phyloP scores from a whole-genome alignment of 1,140 invertebrate genomes.

The Drosophila ananassae region DNA sequence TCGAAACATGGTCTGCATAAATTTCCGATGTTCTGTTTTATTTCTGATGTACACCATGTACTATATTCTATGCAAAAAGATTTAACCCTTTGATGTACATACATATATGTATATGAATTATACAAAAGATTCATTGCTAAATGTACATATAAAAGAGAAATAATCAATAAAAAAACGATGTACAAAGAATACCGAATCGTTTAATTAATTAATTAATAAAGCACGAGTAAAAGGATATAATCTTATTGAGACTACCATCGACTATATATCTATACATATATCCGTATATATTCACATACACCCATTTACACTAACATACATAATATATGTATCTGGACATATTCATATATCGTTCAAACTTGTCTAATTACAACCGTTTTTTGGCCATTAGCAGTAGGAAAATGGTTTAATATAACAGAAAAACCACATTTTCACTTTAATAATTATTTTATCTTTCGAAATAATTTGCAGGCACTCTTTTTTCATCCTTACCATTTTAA shows the following conservation, averaged over 20 bases:
- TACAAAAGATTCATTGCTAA: background rate
- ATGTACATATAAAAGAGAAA: background rate
- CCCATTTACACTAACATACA: constrained; percentile 21
- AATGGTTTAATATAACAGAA: background rate
- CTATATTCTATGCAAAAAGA: background rate
- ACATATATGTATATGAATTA: background rate
- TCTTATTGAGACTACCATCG: background rate
- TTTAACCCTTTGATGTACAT: background rate
- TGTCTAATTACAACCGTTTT: background rate
- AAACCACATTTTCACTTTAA: background rate
- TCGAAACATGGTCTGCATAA: background rate
- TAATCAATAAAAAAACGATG: constrained; percentile 3
- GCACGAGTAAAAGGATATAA: background rate
- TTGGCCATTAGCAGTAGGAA: background rate
- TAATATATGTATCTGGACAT: constrained; percentile 20
- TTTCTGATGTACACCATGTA: background rate
- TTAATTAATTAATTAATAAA: background rate
- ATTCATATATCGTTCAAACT: background rate
- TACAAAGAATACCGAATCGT: background rate
- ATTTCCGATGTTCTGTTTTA: background rate
- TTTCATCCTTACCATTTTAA: constrained; percentile 64
- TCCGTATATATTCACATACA: constrained; percentile 21
- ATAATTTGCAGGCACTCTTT: constrained; percentile 13
- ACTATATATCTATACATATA: constrained; percentile 4
- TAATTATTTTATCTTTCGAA: background rate